Conservation (phyloP, 2,797 vertebrate genomes). For the Fistularia tabacaria region DNA sequence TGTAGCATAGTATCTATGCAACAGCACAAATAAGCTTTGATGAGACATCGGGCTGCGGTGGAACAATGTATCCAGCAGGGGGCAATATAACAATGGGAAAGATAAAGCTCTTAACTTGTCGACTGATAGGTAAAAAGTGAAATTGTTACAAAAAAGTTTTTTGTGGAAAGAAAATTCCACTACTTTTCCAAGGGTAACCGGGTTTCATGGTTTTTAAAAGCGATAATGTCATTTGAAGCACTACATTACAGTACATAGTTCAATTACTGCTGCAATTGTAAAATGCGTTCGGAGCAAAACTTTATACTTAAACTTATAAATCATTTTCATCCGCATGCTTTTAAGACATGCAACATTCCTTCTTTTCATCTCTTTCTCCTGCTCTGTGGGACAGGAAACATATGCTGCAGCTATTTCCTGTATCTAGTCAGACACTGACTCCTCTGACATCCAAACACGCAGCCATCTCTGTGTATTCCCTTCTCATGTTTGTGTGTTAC, state of each 20-base stretch:
- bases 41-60: slow-evolving; percentile 15
- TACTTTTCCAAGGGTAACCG: too few relatives aligned
- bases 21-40: background rate
- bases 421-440: slow-evolving; percentile 49
- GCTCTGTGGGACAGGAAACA: slow-evolving; percentile 62
- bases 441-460: slow-evolving; percentile 23
- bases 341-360: slow-evolving; percentile 20
- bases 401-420: slow-evolving; percentile 69
- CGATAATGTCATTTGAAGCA: too few relatives aligned
- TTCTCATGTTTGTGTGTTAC: slow-evolving; percentile 59
- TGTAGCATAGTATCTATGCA: too few relatives aligned
- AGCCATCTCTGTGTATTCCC: slow-evolving; percentile 1
- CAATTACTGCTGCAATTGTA: too few relatives aligned
- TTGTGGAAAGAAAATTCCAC: too few relatives aligned
- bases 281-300: too few relatives aligned
- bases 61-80: slow-evolving; percentile 39
- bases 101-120: background rate
- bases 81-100: slow-evolving; percentile 11
- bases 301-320: too few relatives aligned
- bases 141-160: too few relatives aligned
- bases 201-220: too few relatives aligned
- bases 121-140: too few relatives aligned
- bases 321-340: background rate
- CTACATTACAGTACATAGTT: too few relatives aligned
- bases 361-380: slow-evolving; percentile 27